Evolutionary conservation across 53 echinoderm and acorn worm species (phyloP).

Genomic region (Crossaster papposus): DNA sequence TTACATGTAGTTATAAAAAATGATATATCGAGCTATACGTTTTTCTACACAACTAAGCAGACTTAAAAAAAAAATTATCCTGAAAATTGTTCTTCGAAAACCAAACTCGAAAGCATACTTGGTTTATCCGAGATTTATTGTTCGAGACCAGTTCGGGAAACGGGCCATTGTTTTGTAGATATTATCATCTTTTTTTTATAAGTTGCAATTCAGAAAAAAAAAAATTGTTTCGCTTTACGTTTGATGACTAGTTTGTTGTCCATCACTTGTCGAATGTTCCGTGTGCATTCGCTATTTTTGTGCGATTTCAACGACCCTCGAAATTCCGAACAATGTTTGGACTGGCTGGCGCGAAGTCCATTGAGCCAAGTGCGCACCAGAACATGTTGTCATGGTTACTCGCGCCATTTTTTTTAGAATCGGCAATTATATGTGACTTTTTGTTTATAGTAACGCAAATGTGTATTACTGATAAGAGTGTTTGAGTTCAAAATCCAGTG

Average conservation of each 20-base stretch:
- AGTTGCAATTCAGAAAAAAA: not conserved
- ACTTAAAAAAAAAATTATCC: too few species aligned
- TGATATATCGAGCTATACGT: too few species aligned
- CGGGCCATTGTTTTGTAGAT: not conserved
- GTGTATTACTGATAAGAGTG: too few species aligned
- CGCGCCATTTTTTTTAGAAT: not conserved
- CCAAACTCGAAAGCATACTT: too few species aligned
- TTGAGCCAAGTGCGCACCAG: not conserved
- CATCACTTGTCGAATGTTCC: too few species aligned
- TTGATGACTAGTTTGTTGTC: not conserved
- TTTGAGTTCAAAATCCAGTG: not conserved
- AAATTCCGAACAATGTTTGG: not conserved
- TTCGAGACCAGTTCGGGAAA: not conserved
- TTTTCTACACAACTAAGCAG: too few species aligned
- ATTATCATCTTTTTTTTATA: not conserved
- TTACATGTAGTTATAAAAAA: too few species aligned
- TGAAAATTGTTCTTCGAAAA: too few species aligned
- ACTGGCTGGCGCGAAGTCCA: conserved; percentile 11
- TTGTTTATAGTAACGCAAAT: not conserved
- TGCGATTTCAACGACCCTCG: not conserved
- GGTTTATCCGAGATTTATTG: not conserved
- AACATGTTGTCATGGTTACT: not conserved
- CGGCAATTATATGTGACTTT: too few species aligned
- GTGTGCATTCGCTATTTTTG: not conserved
- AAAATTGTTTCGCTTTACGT: not conserved